Evolutionary conservation across 2,113 vertebrate species (phyloP).

Genomic region (Grus americana): DNA sequence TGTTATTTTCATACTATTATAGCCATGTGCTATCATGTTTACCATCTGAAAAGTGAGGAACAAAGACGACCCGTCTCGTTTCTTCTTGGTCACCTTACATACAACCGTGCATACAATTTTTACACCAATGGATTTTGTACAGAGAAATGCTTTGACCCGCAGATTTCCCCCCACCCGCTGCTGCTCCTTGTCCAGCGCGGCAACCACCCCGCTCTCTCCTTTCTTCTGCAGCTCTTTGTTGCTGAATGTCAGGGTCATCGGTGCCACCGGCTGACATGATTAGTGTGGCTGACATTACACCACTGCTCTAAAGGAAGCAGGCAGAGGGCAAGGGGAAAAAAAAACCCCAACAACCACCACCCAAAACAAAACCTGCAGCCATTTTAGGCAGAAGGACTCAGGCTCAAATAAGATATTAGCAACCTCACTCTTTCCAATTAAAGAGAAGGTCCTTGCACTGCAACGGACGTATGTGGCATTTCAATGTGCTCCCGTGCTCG

Average conservation of each 20-base stretch:
- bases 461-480: background rate
- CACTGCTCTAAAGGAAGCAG: constrained; percentile 33
- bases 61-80: background rate
- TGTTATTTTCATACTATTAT: background rate
- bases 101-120: background rate
- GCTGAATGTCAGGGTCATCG: constrained; percentile 57
- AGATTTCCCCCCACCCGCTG: background rate
- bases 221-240: constrained; percentile 53
- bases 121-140: background rate
- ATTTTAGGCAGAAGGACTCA: constrained; percentile 2
- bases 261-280: constrained; percentile 61
- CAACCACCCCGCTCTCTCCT: background rate
- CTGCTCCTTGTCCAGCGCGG: background rate
- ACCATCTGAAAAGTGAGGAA: background rate
- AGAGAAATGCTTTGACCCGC: background rate
- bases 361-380: background rate
- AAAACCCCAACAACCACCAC: background rate
- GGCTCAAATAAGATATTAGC: background rate
- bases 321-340: background rate
- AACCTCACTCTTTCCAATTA: background rate
- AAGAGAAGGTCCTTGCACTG: background rate
- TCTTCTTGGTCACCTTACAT: background rate
- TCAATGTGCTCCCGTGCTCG: background rate
- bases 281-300: constrained; percentile 60
- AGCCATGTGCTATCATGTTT: background rate